phyloP scores from a whole-genome alignment of 2,888 invertebrate genomes.

The Digitonthophagus gazella region DNA sequence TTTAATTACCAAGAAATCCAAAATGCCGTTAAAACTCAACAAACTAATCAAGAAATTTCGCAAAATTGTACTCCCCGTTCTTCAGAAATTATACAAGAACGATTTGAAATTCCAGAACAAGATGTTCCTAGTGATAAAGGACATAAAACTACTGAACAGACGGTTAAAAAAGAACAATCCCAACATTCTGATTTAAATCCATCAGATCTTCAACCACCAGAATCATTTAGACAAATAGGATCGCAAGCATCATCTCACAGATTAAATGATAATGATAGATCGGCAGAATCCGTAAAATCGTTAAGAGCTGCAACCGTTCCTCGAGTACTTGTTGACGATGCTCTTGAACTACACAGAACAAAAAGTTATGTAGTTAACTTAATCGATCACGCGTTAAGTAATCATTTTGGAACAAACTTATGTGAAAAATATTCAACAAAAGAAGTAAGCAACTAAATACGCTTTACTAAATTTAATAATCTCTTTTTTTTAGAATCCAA shows the following conservation, averaged over 20 bases:
- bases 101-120: slow-evolving; percentile 5
- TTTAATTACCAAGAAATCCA: slow-evolving; percentile 38
- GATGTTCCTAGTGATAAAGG: slow-evolving; percentile 1
- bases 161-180: background rate
- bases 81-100: background rate
- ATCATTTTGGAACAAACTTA: slow-evolving; percentile 46
- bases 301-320: slow-evolving; percentile 22
- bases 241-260: background rate
- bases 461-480: background rate
- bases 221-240: background rate
- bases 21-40: slow-evolving; percentile 26
- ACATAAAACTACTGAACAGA: background rate
- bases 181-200: slow-evolving; percentile 24
- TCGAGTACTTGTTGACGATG: slow-evolving; percentile 35
- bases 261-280: background rate
- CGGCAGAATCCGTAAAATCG: slow-evolving; percentile 25
- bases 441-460: slow-evolving; percentile 26
- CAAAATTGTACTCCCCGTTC: background rate
- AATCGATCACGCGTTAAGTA: slow-evolving; percentile 52
- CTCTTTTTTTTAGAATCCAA: slow-evolving; percentile 26
- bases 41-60: slow-evolving; percentile 18
- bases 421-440: slow-evolving; percentile 30
- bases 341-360: slow-evolving; percentile 49
- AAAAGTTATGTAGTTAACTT: slow-evolving; percentile 53
- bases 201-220: slow-evolving; percentile 17